phyloP scores from a whole-genome alignment of 2,888 invertebrate genomes.

The Pyrrhia umbra region DNA sequence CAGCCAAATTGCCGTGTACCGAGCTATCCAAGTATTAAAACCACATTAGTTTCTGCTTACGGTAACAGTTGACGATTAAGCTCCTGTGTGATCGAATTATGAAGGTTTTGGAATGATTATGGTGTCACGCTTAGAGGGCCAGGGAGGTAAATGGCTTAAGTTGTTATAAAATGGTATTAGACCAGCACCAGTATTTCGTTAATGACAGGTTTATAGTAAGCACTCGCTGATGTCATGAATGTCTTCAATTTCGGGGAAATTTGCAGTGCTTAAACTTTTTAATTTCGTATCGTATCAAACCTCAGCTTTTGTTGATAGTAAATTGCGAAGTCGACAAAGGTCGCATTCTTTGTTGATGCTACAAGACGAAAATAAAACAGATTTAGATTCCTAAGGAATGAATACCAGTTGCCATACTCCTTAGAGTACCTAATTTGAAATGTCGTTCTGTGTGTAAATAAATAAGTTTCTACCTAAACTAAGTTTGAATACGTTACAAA shows the following conservation, averaged over 20 bases:
- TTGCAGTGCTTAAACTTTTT: not conserved
- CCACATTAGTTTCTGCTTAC: slow-evolving; percentile 78
- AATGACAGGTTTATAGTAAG: not conserved
- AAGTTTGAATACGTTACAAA: too few species aligned
- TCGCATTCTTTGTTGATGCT: too few species aligned
- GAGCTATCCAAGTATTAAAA: slow-evolving; percentile 81
- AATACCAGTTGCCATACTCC: too few species aligned
- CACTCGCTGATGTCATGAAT: not conserved
- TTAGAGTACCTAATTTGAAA: too few species aligned
- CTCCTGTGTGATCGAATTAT: slow-evolving; percentile 65
- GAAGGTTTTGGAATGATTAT: slow-evolving; percentile 51
- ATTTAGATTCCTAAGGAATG: too few species aligned
- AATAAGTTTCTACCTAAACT: too few species aligned
- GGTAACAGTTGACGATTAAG: slow-evolving; percentile 77
- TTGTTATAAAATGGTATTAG: slow-evolving; percentile 27
- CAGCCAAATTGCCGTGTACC: slow-evolving; percentile 79
- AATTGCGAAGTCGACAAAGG: too few species aligned
- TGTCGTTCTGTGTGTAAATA: too few species aligned
- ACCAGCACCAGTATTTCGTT: slow-evolving; percentile 8
- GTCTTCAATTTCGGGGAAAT: not conserved
- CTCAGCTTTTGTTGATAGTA: too few species aligned
- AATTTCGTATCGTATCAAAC: too few species aligned
- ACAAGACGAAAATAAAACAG: too few species aligned
- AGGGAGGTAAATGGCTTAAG: slow-evolving; percentile 10
- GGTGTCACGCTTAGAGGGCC: slow-evolving; percentile 22